These are phyloP conservation scores for Drosophila rhopaloa DNA, from an alignment of 1,140 invertebrate genomes.

Conservation along the genomic window DNA sequence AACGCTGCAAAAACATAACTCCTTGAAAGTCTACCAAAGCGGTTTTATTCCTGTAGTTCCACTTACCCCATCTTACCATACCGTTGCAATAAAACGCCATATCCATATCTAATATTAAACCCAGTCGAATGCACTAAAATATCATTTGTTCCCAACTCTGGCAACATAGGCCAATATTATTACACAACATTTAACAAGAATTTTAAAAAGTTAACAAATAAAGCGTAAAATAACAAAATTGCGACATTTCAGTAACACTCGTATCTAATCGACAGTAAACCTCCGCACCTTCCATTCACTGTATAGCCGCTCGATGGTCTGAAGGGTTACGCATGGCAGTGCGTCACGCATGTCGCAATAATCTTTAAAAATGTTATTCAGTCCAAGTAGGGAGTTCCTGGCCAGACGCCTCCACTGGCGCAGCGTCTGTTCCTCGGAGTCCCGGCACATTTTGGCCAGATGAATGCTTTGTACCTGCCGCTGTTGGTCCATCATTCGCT, in stretches of 20 bases:
- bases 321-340: neutral
- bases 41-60: too few species aligned
- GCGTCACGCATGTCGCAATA: constrained; percentile 1
- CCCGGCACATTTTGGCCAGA: neutral
- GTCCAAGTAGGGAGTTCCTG: neutral
- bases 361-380: neutral
- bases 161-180: too few species aligned
- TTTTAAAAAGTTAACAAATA: neutral
- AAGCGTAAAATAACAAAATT: neutral
- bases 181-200: too few species aligned
- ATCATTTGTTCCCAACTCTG: too few species aligned
- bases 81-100: too few species aligned
- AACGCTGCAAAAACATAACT: too few species aligned
- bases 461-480: neutral
- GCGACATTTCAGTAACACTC: neutral
- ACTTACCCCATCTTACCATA: too few species aligned
- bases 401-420: neutral
- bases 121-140: too few species aligned
- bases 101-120: too few species aligned
- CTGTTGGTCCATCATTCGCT: constrained; percentile 1
- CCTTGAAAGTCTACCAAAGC: too few species aligned
- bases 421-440: neutral
- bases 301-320: constrained; percentile 6
- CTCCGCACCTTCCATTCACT: neutral
- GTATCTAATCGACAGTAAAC: neutral